phyloP scores from a whole-genome alignment of 2,113 vertebrate genomes.

The Ochotona curzoniae region DNA sequence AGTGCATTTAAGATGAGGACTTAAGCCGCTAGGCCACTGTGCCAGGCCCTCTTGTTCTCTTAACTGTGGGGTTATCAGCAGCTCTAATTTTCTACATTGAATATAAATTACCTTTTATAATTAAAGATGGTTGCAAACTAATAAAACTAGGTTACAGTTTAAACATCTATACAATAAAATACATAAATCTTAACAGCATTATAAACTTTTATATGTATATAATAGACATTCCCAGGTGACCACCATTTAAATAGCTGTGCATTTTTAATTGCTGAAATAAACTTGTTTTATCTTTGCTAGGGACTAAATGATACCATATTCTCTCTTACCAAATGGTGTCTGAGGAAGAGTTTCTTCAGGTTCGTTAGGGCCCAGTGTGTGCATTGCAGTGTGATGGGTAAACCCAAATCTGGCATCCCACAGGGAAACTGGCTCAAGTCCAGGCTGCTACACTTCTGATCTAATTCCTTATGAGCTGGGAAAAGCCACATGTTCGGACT shows the following conservation, averaged over 20 bases:
- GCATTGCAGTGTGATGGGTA: no score
- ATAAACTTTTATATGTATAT: background rate
- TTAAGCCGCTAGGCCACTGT: no score
- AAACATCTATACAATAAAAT: background rate
- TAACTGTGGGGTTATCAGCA: background rate
- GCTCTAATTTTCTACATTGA: background rate
- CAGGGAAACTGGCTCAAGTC: no score
- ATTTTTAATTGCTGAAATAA: constrained; percentile 17
- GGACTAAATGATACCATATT: background rate
- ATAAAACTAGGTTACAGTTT: background rate
- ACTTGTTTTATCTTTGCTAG: constrained; percentile 18
- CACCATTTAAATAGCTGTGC: background rate
- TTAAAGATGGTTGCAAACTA: constrained; percentile 4
- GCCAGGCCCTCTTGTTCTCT: no score
- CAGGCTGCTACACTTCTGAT: no score
- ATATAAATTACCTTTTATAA: background rate
- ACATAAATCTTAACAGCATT: background rate
- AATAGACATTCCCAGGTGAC: background rate
- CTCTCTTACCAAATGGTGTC: constrained; percentile 12
- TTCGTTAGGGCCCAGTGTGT: background rate
- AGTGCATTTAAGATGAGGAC: no score
- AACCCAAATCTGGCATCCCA: no score
- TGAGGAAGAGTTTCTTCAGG: constrained; percentile 44
- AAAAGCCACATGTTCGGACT: no score
- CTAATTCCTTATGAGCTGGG: no score